Evolutionary conservation across 1,140 invertebrate species (phyloP).

Genomic region (Helicorthomorpha holstii): DNA sequence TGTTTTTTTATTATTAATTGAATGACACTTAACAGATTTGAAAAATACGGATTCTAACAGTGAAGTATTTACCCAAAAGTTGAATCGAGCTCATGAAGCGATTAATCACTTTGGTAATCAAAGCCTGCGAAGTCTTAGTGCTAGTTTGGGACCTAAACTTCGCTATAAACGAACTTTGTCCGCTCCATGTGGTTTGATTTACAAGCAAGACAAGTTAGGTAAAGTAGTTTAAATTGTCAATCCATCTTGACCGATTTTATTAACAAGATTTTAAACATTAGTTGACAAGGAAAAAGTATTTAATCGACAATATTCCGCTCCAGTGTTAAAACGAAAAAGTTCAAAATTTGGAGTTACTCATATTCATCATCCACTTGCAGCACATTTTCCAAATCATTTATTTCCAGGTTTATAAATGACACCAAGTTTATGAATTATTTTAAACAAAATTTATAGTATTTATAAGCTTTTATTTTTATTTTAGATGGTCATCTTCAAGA

Average conservation of each 20-base stretch:
- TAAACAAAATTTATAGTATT: no score
- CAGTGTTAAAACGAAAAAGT: slow-evolving; percentile 74
- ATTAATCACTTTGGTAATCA: slow-evolving; percentile 42
- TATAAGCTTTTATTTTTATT: slow-evolving; percentile 16
- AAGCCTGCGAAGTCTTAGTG: slow-evolving; percentile 60
- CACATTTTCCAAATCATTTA: slow-evolving; percentile 25
- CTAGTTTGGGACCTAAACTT: slow-evolving; percentile 81
- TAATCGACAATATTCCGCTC: slow-evolving; percentile 71
- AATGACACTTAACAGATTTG: slow-evolving; percentile 43
- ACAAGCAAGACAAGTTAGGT: slow-evolving; percentile 60
- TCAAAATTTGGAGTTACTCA: slow-evolving; percentile 78
- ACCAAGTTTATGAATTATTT: no score
- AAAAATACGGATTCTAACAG: slow-evolving; percentile 74
- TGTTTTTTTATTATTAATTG: no score
- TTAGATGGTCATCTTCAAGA: slow-evolving; percentile 58
- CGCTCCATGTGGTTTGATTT: slow-evolving; percentile 62
- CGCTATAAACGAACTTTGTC: slow-evolving; percentile 89
- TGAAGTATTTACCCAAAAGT: slow-evolving; percentile 71
- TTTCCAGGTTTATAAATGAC: slow-evolving; percentile 34
- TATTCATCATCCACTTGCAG: slow-evolving; percentile 41
- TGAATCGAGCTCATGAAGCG: slow-evolving; percentile 76
- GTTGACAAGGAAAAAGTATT: slow-evolving; percentile 77
- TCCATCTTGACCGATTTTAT: background rate
- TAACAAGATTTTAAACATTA: slow-evolving; percentile 1
- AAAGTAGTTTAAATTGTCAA: slow-evolving; percentile 12